Percentiles rank a stretch among this genome's conserved stretches.
Conservation (phyloP, 2,797 vertebrate genomes). For the Pogonophryne albipinna region DNA sequence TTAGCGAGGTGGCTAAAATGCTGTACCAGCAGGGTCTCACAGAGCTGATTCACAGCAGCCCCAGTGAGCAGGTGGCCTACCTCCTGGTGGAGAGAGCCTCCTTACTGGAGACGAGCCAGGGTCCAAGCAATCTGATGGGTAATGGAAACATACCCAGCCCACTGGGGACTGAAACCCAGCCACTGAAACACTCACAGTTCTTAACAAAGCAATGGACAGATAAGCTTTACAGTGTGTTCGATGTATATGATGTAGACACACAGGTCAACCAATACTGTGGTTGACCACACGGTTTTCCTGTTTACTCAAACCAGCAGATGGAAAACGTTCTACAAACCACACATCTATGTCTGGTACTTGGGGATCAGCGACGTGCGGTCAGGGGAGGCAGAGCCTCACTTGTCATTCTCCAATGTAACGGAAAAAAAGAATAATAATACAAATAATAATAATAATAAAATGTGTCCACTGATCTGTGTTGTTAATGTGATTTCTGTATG, state of each 20-base stretch:
- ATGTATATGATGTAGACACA: no score
- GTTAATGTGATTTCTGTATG: no score
- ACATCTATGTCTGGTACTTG: neutral
- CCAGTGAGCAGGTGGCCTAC: conserved; percentile 89
- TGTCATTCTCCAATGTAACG: no score
- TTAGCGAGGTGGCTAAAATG: conserved; percentile 89
- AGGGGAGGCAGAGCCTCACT: no score
- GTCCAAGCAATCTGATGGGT: conserved; percentile 25
- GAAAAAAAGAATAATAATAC: no score
- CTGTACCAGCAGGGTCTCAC: conserved; percentile 88
- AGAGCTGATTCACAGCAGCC: conserved; percentile 83
- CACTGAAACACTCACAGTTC: conserved; percentile 9
- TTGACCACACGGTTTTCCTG: neutral
- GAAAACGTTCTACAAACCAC: no score
- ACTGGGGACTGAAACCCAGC: conserved; percentile 37
- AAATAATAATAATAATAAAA: no score
- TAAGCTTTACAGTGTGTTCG: no score
- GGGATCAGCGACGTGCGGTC: no score
- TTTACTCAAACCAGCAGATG: neutral
- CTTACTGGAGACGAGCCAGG: conserved; percentile 79
- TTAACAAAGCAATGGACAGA: neutral
- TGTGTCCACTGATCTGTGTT: no score
- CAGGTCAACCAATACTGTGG: no score
- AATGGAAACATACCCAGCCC: conserved; percentile 54
- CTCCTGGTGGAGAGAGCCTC: conserved; percentile 87